Base-by-base conservation (phyloP, 2,888 invertebrate genomes). In the Poecilus cupreus region DNA sequence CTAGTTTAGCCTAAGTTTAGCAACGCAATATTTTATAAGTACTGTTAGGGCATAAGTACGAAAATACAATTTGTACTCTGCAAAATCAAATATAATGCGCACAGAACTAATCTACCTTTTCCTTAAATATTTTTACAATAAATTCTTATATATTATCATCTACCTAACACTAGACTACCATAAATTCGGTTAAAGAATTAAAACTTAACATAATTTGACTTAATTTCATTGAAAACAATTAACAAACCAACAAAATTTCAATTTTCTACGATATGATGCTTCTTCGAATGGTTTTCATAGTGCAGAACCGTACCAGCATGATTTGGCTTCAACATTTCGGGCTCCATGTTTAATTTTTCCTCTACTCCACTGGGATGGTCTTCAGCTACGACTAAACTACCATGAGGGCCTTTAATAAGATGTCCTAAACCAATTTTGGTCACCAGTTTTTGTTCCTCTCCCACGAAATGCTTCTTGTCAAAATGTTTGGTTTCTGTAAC, bases 301-400 rank as follows among this genome's bases (percentile, higher is more conserved):
- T 91, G 90, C 82, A 93, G 90, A 70, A 92, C 91, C 51, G 91
- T 90, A 0, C 93, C 93, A 80, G 91, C 92, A 54, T 92, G 90
- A 51, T 92, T 93, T 0, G 92, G 92, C 83, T 91, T 91, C 54
- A 93, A 87, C 81, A 91, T 90, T 83, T 92, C 91, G 0, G 92
- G 90, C 81, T 91, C 91, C 11, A 93, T 90, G 84, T 92, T 91
- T n/a, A 93, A 88, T 84, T 92, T 92, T 81, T 91, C 90, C 84
- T 91, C 91, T 5, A 90, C 90, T 0, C 85, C 86, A 5, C 86
- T 86, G 8, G 85, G 83, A 72, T 82, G 82, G 54, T 86, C 88
- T 0, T 89, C 89, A 80, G 90, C 89, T 6, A 91, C 86, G 2
- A 91, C 90, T 85, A 92, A 87, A 24, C 91, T 91, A 37, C 91